phyloP scores from a whole-genome alignment of 2,113 vertebrate genomes.

The Notechis scutatus region DNA sequence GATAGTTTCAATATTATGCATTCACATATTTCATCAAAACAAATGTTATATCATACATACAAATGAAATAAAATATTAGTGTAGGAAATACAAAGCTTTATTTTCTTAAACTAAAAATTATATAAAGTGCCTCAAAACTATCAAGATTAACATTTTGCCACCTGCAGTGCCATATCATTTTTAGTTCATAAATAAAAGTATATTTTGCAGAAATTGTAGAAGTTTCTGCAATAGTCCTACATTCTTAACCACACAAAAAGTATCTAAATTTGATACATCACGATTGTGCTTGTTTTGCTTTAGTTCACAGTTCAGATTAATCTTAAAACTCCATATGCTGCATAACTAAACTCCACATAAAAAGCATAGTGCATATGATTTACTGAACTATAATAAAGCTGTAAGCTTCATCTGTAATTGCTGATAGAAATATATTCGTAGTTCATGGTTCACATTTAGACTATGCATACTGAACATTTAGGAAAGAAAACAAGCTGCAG shows the following conservation, averaged over 20 bases:
- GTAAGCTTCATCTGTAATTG: not conserved
- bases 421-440: not conserved
- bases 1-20: constrained; percentile 5
- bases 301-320: not conserved
- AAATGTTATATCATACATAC: not conserved
- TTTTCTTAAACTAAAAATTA: not conserved
- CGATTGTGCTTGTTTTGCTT: not conserved
- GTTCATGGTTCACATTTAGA: not conserved
- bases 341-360: not conserved
- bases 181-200: not conserved
- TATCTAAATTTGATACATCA: not conserved
- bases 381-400: not conserved
- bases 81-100: not conserved
- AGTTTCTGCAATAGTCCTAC: not conserved
- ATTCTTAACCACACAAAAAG: not conserved
- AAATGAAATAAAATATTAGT: not conserved
- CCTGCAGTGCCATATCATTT: not conserved
- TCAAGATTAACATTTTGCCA: not conserved
- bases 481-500: not conserved
- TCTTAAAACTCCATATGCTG: not conserved
- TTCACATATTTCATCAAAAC: constrained; percentile 7
- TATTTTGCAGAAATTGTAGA: not conserved
- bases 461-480: not conserved
- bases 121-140: not conserved
- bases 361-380: not conserved